A percentile compares a stretch with the other conserved stretches of the same genome.
These are phyloP conservation scores for Microctenopoma lineatum DNA, from an alignment of 2,797 vertebrate genomes.

Conservation along the genomic window DNA sequence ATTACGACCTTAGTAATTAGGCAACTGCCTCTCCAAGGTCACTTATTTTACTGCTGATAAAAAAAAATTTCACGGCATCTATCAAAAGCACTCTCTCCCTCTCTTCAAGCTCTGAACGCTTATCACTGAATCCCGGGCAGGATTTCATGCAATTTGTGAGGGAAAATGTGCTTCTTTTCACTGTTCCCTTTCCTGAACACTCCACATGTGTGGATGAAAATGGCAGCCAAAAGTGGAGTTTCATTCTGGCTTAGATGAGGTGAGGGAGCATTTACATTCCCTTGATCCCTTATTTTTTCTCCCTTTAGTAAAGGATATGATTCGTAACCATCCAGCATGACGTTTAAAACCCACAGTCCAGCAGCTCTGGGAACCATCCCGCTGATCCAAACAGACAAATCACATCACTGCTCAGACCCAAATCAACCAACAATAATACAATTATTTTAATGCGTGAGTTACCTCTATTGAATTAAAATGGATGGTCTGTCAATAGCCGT, in stretches of 20 bases:
- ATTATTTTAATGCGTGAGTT: conserved; percentile 52
- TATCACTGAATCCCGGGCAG: conserved; percentile 59
- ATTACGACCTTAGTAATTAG: conserved; percentile 53
- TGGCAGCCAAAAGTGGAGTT: conserved; percentile 67
- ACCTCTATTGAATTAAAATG: conserved; percentile 46
- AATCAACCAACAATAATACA: conserved; percentile 51
- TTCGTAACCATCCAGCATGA: conserved; percentile 60
- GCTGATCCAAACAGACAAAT: conserved; percentile 63
- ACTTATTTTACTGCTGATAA: conserved; percentile 37
- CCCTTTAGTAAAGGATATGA: conserved; percentile 60
- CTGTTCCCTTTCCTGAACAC: conserved; percentile 53
- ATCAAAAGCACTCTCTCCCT: conserved; percentile 35
- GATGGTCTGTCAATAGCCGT: conserved; percentile 37
- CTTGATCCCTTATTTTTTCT: conserved; percentile 64
- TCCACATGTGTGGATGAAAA: conserved; percentile 65
- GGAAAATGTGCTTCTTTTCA: conserved; percentile 68
- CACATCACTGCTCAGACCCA: conserved; percentile 49
- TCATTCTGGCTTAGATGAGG: conserved; percentile 72
- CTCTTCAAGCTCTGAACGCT: conserved; percentile 40
- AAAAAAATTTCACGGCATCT: conserved; percentile 45
- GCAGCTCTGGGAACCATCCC: conserved; percentile 42
- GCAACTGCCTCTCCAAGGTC: conserved; percentile 47
- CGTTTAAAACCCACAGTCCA: conserved; percentile 58
- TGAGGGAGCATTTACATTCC: conserved; percentile 74
- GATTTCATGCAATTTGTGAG: conserved; percentile 68